A percentile compares a stretch with the other conserved stretches of the same genome.
These are phyloP conservation scores for Phoeniculus purpureus DNA, from an alignment of 2,797 vertebrate species.

Conservation along the genomic window DNA sequence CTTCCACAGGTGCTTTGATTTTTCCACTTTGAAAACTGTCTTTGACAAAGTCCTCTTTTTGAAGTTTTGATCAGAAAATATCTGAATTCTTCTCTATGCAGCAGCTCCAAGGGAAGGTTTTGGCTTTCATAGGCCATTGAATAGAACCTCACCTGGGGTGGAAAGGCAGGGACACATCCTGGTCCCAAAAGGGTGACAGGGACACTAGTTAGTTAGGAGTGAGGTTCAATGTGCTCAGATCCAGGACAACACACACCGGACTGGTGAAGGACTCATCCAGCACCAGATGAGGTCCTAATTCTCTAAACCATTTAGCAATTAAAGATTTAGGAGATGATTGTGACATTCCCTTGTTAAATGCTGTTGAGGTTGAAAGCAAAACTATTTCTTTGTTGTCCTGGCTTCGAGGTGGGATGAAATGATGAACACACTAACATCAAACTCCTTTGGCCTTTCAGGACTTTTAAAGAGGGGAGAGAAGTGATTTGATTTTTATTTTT, in stretches of 20 bases:
- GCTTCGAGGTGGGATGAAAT: constrained; percentile 26
- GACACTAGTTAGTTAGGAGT: background rate
- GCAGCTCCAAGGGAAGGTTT: background rate
- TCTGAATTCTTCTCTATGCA: background rate
- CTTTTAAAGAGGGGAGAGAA: constrained; percentile 18
- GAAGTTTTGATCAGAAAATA: background rate
- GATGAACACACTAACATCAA: background rate
- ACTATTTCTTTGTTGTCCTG: background rate
- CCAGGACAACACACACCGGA: background rate
- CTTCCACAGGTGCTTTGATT: background rate
- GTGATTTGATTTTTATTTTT: constrained; percentile 65
- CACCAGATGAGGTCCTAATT: background rate
- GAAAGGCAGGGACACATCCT: background rate
- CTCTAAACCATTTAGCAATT: background rate
- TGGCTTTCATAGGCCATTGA: background rate
- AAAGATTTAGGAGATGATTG: background rate
- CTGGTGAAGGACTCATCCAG: background rate
- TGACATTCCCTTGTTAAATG: background rate
- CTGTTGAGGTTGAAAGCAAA: constrained; percentile 5
- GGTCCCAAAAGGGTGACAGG: background rate
- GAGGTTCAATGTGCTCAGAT: background rate
- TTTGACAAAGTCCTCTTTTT: accelerated
- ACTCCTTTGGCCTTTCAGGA: constrained; percentile 35
- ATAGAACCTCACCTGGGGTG: accelerated
- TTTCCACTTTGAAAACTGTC: background rate